Base-by-base conservation (phyloP, 2,888 invertebrate genomes). In the Stenoptilia bipunctidactyla region DNA sequence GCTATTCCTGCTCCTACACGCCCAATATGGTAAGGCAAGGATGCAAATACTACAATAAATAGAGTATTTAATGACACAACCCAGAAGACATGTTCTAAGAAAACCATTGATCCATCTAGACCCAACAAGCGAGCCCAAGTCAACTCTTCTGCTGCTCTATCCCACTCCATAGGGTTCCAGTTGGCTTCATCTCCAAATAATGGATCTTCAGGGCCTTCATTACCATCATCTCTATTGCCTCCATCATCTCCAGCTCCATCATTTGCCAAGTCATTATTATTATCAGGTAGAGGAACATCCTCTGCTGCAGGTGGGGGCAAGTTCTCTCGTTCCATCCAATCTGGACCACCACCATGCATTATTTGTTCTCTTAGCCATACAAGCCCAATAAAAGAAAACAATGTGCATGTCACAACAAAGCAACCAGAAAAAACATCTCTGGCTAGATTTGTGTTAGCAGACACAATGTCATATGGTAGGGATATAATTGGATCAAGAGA, bases 91-190 rank as follows among this genome's bases (percentile, higher is more conserved):
- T 99, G 98, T 69, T 99, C 99, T 40, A 99, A 75, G 66, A 99
- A 99, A 37, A 97, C 93, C 56, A 98, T 88, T 0, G 98, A 98
- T 0, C 98, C 98, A 73, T 99, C 98, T 8, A 99, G 76, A 0
- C 98, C 98, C 1, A 99, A 85, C 4, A 99, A 83, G 48, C 97
- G 88, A 66, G 99, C 98, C 99, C 99, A 99, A 0, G 98, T 99
- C 15, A 99, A 80, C 68, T 99, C 99, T 62, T 98, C 99, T 0
- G 97, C 97, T 0, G 97, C 97, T 47, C 97, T 86, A 64, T 98
- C 98, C 97, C 97, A 98, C 62, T 98, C 98, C 88, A 98, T 96
- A 0, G 97, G 97, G 73, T 98, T 98, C 97, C 98, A 98, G 60
- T 97, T 97, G 44, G 90, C 93, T 56, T 92, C 93, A 59, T 92